phyloP scores from a whole-genome alignment of 2,888 invertebrate species.

The Thumatha senex region DNA sequence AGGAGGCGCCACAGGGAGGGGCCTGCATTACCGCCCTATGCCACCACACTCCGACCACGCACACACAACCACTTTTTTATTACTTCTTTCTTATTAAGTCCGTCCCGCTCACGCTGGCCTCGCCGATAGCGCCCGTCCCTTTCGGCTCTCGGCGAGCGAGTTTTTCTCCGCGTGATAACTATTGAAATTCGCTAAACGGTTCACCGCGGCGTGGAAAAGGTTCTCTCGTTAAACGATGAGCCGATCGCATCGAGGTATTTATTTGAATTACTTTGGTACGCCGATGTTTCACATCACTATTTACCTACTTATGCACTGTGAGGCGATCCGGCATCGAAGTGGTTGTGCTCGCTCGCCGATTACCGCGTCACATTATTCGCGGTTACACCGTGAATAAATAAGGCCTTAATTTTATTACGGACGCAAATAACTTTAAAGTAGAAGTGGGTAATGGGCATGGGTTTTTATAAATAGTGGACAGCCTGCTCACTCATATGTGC shows the following conservation, averaged over 20 bases:
- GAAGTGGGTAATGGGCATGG: conserved; percentile 21
- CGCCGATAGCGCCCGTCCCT: conserved; percentile 58
- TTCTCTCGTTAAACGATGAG: conserved; percentile 80
- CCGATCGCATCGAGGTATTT: conserved; percentile 79
- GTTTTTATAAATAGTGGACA: conserved; percentile 14
- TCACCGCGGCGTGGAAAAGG: conserved; percentile 81
- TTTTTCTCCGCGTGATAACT: conserved; percentile 82
- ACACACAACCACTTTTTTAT: conserved; percentile 81
- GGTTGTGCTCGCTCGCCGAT: conserved; percentile 45
- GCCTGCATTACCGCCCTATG: conserved; percentile 79
- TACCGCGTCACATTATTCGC: conserved; percentile 53
- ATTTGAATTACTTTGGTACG: conserved; percentile 68
- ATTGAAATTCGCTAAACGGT: conserved; percentile 83
- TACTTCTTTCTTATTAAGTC: conserved; percentile 79
- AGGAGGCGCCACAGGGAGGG: conserved; percentile 75
- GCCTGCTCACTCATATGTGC: neutral
- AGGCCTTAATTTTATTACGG: conserved; percentile 50
- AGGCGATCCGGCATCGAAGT: conserved; percentile 46
- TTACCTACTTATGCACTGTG: conserved; percentile 55
- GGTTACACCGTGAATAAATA: conserved; percentile 58
- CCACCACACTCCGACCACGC: conserved; percentile 80
- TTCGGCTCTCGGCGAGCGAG: conserved; percentile 65
- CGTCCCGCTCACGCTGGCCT: conserved; percentile 68
- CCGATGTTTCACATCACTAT: conserved; percentile 68
- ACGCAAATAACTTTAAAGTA: conserved; percentile 42